A percentile compares a stretch with the other conserved stretches of the same genome.
Evolutionary conservation across 2,797 vertebrate species (phyloP).

Genomic region (Cetoscarus ocellatus): DNA sequence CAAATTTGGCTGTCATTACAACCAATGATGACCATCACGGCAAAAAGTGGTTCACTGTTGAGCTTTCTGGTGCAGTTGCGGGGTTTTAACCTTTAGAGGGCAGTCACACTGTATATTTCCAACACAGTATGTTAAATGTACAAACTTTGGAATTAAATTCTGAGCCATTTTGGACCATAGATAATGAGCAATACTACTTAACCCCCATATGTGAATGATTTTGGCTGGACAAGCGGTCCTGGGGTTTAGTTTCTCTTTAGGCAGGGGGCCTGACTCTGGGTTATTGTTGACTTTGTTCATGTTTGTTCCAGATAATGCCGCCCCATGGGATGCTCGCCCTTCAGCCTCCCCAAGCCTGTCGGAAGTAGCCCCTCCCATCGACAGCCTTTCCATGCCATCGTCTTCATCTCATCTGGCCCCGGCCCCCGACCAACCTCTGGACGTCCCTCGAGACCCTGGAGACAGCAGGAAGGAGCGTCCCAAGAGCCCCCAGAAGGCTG

Average conservation of each 20-base stretch:
- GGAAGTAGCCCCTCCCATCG: conserved; percentile 94
- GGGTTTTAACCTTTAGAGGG: too few species aligned
- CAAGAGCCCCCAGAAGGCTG: conserved; percentile 88
- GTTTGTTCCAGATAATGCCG: conserved; percentile 91
- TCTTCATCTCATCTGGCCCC: conserved; percentile 94
- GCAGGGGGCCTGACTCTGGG: neutral
- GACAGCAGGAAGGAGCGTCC: conserved; percentile 90
- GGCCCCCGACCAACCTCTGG: conserved; percentile 91
- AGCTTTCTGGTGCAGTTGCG: too few species aligned
- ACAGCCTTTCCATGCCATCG: conserved; percentile 91
- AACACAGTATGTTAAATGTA: too few species aligned
- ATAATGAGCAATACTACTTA: too few species aligned
- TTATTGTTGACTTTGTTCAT: conserved; percentile 38
- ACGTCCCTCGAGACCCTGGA: conserved; percentile 87
- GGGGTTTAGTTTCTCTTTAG: neutral
- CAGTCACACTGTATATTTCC: too few species aligned
- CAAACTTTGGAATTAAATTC: too few species aligned
- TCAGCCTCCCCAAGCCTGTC: conserved; percentile 96
- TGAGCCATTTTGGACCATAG: too few species aligned
- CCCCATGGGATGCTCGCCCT: conserved; percentile 94
- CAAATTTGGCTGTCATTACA: too few species aligned
- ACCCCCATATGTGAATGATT: too few species aligned
- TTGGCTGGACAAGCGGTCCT: too few species aligned
- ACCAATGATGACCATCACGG: too few species aligned
- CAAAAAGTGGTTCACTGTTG: too few species aligned